Evolutionary conservation across 2,888 invertebrate genomes (phyloP).

Genomic region (Pollenia griseotomentosa): DNA sequence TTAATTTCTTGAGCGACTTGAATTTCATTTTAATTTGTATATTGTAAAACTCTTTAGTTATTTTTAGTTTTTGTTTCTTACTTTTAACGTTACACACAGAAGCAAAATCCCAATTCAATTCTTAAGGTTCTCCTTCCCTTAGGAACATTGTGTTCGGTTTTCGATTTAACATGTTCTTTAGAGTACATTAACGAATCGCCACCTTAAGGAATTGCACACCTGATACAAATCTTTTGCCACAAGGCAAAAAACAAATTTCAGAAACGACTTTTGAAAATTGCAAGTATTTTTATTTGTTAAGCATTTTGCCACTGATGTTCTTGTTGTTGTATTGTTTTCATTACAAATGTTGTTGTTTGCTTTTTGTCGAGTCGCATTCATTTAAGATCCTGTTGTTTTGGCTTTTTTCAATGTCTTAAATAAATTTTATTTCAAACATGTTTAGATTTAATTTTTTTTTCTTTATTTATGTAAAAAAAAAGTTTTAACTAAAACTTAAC

Average conservation of each 20-base stretch:
- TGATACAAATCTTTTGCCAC: slow-evolving; percentile 77
- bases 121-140: slow-evolving; percentile 4
- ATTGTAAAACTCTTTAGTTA: not conserved
- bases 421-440: slow-evolving; percentile 53
- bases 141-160: slow-evolving; percentile 54
- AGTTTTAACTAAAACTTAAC: slow-evolving; percentile 46
- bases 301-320: slow-evolving; percentile 36
- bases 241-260: slow-evolving; percentile 13
- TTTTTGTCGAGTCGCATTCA: slow-evolving; percentile 47
- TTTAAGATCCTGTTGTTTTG: slow-evolving; percentile 51
- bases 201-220: slow-evolving; percentile 77
- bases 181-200: slow-evolving; percentile 72
- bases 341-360: slow-evolving; percentile 32
- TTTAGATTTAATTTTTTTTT: slow-evolving; percentile 37
- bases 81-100: slow-evolving; percentile 40
- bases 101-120: slow-evolving; percentile 21
- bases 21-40: not conserved
- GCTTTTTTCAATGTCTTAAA: slow-evolving; percentile 56
- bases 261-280: slow-evolving; percentile 12
- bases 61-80: slow-evolving; percentile 2
- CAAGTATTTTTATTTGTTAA: slow-evolving; percentile 51
- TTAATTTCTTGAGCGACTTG: not conserved
- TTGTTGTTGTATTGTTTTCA: slow-evolving; percentile 17
- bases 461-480: not conserved
- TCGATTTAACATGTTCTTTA: slow-evolving; percentile 67